Evolutionary conservation across 1,140 invertebrate genomes (phyloP), one percentile per base, ranked within the genome.

Genomic region (Pteromalus puparum): DNA sequence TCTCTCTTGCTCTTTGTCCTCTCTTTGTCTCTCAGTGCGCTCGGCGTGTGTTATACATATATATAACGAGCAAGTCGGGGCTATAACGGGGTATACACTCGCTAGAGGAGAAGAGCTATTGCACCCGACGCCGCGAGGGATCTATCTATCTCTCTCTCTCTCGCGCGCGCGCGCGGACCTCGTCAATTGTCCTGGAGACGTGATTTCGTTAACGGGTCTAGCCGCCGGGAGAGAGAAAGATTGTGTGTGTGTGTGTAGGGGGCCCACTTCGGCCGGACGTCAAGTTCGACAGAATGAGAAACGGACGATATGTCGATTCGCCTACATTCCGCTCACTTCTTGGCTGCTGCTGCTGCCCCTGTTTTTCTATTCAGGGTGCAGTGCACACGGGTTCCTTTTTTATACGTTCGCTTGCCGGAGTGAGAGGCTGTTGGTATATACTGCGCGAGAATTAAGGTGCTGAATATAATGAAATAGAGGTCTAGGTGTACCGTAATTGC

Each of bases 151-250:
- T 75, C 10, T 24, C 38, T 28, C 28, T 72, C 53, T 70, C 30
- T 48, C 68, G 38, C 42, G 21, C 26, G n/a, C 80, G 61, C n/a
- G n/a, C 2, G 42, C 38, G 28, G 46, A 15, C 53, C 83, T 77
- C 77, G 83, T 84, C 83, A 84, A 84, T 80, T 84, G 83, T 84
- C 77, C 77, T 26, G 4, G 46, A 67, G 76, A 84, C 76, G 83
- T 84, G 76, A 84, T 84, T 84, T 84, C 83, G 83, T 84, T 84
- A 84, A 84, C 83, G 83, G 83, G 70, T 79, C 70, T 78, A n/a
- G 53, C 48, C 9, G 21, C 28, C 26, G 21, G 65, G 70, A 82
- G n/a, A 24, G 70, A 74, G 10, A 74, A 15, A n/a, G 72, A 73
- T 10, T 21, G n/a, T n/a, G 1, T 73, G 21, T 30, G 24, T 38